Conservation (phyloP, 1,140 invertebrate species). For the Acromyrmex echinatior region DNA sequence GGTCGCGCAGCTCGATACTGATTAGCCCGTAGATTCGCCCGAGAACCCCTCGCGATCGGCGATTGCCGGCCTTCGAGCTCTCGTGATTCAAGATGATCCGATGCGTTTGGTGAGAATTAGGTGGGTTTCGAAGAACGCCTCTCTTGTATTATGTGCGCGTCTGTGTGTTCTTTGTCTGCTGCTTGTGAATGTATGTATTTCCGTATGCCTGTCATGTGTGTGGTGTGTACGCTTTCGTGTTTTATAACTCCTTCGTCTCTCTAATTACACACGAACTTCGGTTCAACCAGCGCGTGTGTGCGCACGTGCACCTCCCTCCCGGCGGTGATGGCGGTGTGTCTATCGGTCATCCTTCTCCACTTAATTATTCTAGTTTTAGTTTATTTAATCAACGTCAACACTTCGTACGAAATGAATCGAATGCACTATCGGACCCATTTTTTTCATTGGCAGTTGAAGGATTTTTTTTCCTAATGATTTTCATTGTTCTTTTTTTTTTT, state of each 20-base stretch:
- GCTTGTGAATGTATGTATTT: conserved; percentile 24
- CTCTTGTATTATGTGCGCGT: conserved; percentile 61
- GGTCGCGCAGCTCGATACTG: conserved; percentile 65
- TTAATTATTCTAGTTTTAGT: conserved; percentile 37
- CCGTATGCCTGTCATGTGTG: conserved; percentile 12
- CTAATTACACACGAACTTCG: conserved; percentile 49
- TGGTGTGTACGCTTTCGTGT: conserved; percentile 23
- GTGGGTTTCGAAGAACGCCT: conserved; percentile 77
- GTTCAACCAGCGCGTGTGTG: conserved; percentile 42
- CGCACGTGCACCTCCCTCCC: conserved; percentile 54
- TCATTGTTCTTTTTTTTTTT: conserved; percentile 4
- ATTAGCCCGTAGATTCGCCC: conserved; percentile 71
- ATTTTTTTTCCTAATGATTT: conserved; percentile 10
- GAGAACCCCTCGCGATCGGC: conserved; percentile 72
- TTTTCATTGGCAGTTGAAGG: conserved; percentile 48
- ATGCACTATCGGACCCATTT: not conserved
- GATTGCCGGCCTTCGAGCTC: conserved; percentile 73
- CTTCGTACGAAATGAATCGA: conserved; percentile 32
- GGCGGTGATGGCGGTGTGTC: conserved; percentile 10
- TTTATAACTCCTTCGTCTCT: conserved; percentile 38
- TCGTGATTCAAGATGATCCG: conserved; percentile 79
- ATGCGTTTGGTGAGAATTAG: conserved; percentile 82
- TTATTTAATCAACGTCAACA: conserved; percentile 20
- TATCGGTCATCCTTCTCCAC: conserved; percentile 31
- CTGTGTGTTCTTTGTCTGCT: not conserved